Evolutionary conservation across 1,140 invertebrate genomes (phyloP).

Genomic region (Anoplolepis gracilipes): DNA sequence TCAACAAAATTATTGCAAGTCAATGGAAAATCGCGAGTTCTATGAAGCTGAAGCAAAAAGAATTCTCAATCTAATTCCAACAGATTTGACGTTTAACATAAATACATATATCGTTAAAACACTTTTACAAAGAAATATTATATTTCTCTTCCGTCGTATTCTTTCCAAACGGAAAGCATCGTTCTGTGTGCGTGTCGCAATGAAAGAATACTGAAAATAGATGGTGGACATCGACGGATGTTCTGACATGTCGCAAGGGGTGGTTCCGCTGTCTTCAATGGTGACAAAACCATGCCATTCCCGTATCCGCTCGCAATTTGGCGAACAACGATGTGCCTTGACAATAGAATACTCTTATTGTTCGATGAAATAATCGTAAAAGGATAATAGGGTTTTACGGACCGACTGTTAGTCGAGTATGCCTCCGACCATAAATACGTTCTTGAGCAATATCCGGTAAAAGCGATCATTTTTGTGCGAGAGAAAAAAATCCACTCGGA

Average conservation of each 20-base stretch:
- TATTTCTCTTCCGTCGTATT: neutral
- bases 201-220: neutral
- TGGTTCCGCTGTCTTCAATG: neutral
- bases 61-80: neutral
- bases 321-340: neutral
- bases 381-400: conserved; percentile 7
- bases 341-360: conserved; percentile 18
- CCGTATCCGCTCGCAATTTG: conserved; percentile 34
- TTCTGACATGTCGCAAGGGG: conserved; percentile 25
- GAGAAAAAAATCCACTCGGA: neutral
- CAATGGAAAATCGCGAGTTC: neutral
- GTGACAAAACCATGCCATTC: conserved; percentile 29
- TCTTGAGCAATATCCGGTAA: neutral
- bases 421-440: neutral
- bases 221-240: conserved; percentile 15
- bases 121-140: neutral
- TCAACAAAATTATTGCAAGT: neutral
- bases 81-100: neutral
- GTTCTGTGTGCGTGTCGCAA: neutral
- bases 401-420: conserved; percentile 1
- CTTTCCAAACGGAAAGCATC: neutral
- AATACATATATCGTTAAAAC: neutral
- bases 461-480: neutral
- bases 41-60: neutral
- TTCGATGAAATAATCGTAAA: conserved; percentile 36